phyloP scores from a whole-genome alignment of 2,888 invertebrate species.

The Tolmerus cingulatus region DNA sequence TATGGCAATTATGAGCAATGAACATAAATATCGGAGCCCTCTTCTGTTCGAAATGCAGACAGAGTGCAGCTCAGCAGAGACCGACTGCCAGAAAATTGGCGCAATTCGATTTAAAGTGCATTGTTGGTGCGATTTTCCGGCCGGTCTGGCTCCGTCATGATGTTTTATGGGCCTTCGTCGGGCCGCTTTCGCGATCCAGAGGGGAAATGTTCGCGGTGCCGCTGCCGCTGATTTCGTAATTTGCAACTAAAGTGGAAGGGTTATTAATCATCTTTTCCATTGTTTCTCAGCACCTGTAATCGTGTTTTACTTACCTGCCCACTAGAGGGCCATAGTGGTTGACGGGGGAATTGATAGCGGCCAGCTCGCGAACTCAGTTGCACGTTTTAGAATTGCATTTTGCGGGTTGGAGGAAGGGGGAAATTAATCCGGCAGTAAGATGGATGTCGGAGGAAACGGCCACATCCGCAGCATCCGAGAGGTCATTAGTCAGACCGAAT shows the following conservation, averaged over 20 bases:
- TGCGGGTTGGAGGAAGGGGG: not conserved
- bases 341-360: not conserved
- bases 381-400: not conserved
- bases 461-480: not conserved
- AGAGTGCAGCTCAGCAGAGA: not conserved
- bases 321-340: not conserved
- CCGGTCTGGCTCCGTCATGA: not conserved
- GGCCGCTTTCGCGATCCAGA: not conserved
- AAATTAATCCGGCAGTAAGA: not conserved
- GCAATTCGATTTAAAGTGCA: not conserved
- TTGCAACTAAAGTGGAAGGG: not conserved
- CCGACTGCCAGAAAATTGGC: not conserved
- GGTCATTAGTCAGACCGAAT: not conserved
- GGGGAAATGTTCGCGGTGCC: not conserved
- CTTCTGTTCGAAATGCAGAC: not conserved
- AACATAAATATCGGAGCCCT: not conserved
- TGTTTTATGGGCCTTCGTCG: not conserved
- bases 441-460: not conserved
- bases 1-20: constrained; percentile 15
- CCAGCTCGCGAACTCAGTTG: not conserved
- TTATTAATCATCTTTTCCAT: not conserved
- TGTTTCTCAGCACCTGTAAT: not conserved
- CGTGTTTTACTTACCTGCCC: not conserved
- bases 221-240: not conserved
- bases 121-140: not conserved